Evolutionary conservation across 35 echinoderm and acorn worm species (phyloP).

Genomic region (Lytechinus variegatus): DNA sequence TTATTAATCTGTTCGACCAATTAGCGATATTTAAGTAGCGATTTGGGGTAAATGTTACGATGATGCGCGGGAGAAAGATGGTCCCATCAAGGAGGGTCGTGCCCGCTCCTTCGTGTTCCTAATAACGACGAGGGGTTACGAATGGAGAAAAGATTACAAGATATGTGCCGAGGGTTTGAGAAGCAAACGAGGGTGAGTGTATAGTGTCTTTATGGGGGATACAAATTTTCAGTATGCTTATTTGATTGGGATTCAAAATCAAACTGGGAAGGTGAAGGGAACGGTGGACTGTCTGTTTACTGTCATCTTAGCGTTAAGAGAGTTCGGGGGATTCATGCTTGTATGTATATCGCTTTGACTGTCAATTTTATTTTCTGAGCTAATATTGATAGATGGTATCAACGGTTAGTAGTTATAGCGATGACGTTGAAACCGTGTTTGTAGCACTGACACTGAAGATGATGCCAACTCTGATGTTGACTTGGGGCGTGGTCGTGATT

Average conservation of each 20-base stretch:
- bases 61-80: neutral
- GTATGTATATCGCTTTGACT: neutral
- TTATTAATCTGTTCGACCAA: slow-evolving; percentile 9
- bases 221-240: neutral
- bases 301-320: neutral
- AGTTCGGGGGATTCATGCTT: neutral
- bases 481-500: neutral
- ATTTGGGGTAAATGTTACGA: neutral
- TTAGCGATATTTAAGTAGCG: slow-evolving; percentile 4
- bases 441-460: neutral
- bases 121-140: neutral
- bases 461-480: neutral
- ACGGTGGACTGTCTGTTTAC: neutral
- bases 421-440: neutral
- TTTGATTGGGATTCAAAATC: neutral
- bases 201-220: neutral
- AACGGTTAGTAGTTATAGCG: neutral
- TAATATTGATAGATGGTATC: neutral
- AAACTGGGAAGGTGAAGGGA: neutral
- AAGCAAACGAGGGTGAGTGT: neutral
- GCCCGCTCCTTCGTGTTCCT: neutral
- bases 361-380: neutral
- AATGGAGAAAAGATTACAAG: neutral
- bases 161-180: neutral
- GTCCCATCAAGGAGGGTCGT: neutral